Conservation (phyloP, 1,140 invertebrate species). For the Argopecten irradians region DNA sequence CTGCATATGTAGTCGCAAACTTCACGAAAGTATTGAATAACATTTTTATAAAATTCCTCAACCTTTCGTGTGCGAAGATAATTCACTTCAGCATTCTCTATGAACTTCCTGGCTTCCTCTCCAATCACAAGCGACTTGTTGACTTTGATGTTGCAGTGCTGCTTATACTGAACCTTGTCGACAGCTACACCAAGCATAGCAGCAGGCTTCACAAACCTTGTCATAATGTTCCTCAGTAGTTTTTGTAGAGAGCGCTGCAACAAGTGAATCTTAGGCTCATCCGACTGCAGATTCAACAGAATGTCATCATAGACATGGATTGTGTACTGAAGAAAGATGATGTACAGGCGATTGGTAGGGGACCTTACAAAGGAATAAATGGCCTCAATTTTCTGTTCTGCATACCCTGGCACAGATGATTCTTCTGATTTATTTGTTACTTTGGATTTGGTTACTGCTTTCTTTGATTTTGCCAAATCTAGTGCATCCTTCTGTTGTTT, state of each 20-base stretch:
- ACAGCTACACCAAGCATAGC: conserved; percentile 39
- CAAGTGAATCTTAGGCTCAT: conserved; percentile 50
- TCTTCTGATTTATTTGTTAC: not conserved
- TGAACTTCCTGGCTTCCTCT: too few species aligned
- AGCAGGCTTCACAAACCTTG: conserved; percentile 47
- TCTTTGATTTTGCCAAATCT: conserved; percentile 7
- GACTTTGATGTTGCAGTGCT: conserved; percentile 29
- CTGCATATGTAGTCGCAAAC: too few species aligned
- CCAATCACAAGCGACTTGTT: too few species aligned
- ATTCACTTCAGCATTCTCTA: too few species aligned
- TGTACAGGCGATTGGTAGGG: conserved; percentile 52
- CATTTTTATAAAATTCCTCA: too few species aligned
- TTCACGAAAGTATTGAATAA: too few species aligned
- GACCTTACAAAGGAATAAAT: conserved; percentile 41
- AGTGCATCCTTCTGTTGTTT: conserved; percentile 24
- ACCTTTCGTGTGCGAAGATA: too few species aligned
- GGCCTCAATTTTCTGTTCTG: conserved; percentile 29
- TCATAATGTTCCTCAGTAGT: conserved; percentile 40
- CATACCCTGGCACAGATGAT: conserved; percentile 28
- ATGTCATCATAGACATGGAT: conserved; percentile 49
- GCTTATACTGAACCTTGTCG: conserved; percentile 37
- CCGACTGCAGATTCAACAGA: conserved; percentile 38
- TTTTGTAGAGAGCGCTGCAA: conserved; percentile 34
- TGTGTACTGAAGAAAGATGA: conserved; percentile 44
- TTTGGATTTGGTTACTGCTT: not conserved